These are phyloP conservation scores for Telmatherina bonti DNA, from an alignment of 2,797 vertebrate genomes.

Conservation along the genomic window DNA sequence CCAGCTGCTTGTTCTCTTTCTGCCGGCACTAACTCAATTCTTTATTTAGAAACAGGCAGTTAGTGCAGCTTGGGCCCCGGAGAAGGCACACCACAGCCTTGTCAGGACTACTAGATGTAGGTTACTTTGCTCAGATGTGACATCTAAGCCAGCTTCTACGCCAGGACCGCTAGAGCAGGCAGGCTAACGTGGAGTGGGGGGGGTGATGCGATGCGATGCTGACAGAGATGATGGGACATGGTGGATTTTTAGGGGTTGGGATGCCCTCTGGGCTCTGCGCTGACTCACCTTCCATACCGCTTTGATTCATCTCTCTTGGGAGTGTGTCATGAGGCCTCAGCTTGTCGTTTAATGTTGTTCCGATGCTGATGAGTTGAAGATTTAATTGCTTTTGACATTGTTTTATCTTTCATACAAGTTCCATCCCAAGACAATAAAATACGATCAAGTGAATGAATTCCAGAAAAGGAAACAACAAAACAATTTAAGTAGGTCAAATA, in stretches of 20 bases:
- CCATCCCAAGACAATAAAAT: background rate
- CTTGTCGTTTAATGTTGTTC: slow-evolving; percentile 15
- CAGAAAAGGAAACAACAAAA: background rate
- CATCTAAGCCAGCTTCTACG: slow-evolving; percentile 43
- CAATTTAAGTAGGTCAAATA: background rate
- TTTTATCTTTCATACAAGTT: background rate
- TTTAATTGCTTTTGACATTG: background rate
- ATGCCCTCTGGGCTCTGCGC: slow-evolving; percentile 18
- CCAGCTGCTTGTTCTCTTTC: slow-evolving; percentile 58
- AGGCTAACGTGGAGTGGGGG: slow-evolving; percentile 35
- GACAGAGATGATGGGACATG: slow-evolving; percentile 1
- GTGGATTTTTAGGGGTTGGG: background rate
- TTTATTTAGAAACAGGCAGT: slow-evolving; percentile 81
- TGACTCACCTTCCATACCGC: slow-evolving; percentile 55
- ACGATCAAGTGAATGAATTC: no score
- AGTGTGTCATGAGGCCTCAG: slow-evolving; percentile 24
- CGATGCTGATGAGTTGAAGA: background rate
- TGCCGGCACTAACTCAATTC: slow-evolving; percentile 60
- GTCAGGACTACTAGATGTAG: slow-evolving; percentile 72
- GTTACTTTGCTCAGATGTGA: slow-evolving; percentile 70
- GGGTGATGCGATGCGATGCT: no score
- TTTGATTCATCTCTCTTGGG: slow-evolving; percentile 27
- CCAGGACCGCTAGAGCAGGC: slow-evolving; percentile 25
- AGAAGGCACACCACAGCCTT: slow-evolving; percentile 58
- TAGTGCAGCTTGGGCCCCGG: slow-evolving; percentile 55